Evolutionary conservation across 2,888 invertebrate genomes (phyloP), one percentile per base, ranked within the genome.

Genomic region (Cancer borealis): DNA sequence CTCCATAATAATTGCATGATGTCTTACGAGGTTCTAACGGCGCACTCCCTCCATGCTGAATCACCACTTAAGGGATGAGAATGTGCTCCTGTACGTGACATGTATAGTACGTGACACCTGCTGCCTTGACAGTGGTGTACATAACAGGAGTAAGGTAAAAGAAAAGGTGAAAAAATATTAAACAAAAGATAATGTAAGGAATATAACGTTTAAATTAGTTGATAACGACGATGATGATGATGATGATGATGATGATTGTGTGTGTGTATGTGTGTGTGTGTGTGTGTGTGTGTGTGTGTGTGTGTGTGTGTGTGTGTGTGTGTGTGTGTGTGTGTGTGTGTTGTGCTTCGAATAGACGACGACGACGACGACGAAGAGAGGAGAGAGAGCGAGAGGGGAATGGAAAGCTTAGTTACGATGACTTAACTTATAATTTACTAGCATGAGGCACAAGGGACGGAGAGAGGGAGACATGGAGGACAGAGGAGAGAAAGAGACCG

Each of bases 381-480:
- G 45, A 45, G 46, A 88, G 17, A 45, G 17, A 47, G 88, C n/a
- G 21, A 6, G 66, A 1, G n/a, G 8, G n/a, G 54, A 14, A 1
- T 54, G 54, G 54, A 2, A 73, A 21, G 73, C 73, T 73, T 73
- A 26, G 73, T 73, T 73, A 73, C 8, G n/a, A n/a, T 26, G 73
- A 73, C n/a, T n/a, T 73, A 21, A n/a, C 73, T 73, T 73, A 73
- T 26, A 73, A n/a, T 54, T 73, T 73, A 73, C 73, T 21, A 73
- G 26, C 73, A 26, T 73, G 73, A 73, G 73, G 73, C 73, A 73
- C 73, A 73, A 73, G 73, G 73, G 73, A 73, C 73, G 73, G 73
- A 73, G 73, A 73, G 73, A n/a, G 17, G 73, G 73, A 73, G 73
- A 26, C 21, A 73, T 26, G 73, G 21, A 73, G 73, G 73, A n/a